phyloP scores from a whole-genome alignment of 2,888 invertebrate genomes.

The Augochlorella aurata region DNA sequence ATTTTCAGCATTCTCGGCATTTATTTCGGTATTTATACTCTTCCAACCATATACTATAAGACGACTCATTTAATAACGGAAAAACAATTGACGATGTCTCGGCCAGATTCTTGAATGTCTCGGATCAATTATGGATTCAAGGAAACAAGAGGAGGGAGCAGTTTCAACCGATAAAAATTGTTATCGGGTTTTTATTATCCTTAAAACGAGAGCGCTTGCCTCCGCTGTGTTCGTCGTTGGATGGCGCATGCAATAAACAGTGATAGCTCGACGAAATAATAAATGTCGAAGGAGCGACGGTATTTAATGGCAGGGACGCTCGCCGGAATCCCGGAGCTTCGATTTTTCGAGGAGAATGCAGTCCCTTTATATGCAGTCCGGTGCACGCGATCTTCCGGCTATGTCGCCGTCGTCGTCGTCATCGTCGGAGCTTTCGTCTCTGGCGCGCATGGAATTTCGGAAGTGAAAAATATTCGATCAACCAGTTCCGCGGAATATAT shows the following conservation, averaged over 20 bases:
- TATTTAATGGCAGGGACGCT: not conserved
- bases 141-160: too few species aligned
- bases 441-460: not conserved
- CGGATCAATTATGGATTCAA: too few species aligned
- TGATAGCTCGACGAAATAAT: not conserved
- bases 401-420: not conserved
- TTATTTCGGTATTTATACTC: too few species aligned
- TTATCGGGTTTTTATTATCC: too few species aligned
- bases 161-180: too few species aligned
- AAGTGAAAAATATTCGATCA: not conserved
- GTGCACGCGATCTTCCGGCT: conserved; percentile 4
- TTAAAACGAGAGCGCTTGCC: too few species aligned
- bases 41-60: too few species aligned
- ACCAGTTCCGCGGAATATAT: not conserved
- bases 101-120: too few species aligned
- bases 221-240: not conserved
- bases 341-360: not conserved
- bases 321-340: not conserved
- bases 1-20: too few species aligned
- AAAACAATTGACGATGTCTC: too few species aligned
- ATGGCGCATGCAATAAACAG: not conserved
- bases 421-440: not conserved
- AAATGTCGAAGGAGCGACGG: not conserved
- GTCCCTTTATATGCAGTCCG: conserved; percentile 16
- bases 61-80: too few species aligned